Evolutionary conservation across 2,113 vertebrate species (phyloP), one percentile per base, ranked within the genome.

Genomic region (Catharus minimus): DNA sequence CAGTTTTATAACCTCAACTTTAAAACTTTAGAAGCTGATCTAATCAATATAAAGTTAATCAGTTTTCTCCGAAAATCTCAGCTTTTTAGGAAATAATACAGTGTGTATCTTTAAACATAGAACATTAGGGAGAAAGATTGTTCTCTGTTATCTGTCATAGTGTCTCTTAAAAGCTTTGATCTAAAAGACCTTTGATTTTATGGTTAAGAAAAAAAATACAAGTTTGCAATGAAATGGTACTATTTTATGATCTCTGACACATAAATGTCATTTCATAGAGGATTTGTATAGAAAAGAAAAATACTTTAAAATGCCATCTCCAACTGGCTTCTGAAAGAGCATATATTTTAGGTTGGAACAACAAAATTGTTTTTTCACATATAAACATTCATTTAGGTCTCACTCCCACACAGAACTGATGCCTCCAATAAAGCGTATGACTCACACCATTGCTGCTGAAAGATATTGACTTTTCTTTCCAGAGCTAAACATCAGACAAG

Each of bases 291-390:
- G 86, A 86, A 92, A 88, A 90, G 61, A 94, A 92, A 95, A 93
- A 79, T 76, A 84, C 74, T 90, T 93, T 83, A 57, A 95, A 95
- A 93, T 82, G 32, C 61, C 77, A 65, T 66, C 55, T 68, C 43
- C 90, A 81, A 83, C 76, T 47, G 68, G 28, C 43, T 92, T 94
- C 71, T 84, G 58, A 92, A 86, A 94, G 38, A 94, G 27, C 61
- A 83, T 76, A 65, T 88, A 90, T 93, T 93, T 93, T 79, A 94
- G 27, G 58, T 93, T 92, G 84, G 80, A 96, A 88, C 65, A 94
- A 89, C 33, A 81, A 90, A 94, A 95, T 78, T 92, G 86, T 86
- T 95, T 94, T 90, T 92, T 55, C 69, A 69, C 81, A 79, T 50
- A 93, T 64, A 94, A 93, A 95, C 86, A 88, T 73, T 84, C 46